Evolutionary conservation across 2,888 invertebrate genomes (phyloP), one percentile per base, ranked within the genome.

Genomic region (Alentia gelatinosa): DNA sequence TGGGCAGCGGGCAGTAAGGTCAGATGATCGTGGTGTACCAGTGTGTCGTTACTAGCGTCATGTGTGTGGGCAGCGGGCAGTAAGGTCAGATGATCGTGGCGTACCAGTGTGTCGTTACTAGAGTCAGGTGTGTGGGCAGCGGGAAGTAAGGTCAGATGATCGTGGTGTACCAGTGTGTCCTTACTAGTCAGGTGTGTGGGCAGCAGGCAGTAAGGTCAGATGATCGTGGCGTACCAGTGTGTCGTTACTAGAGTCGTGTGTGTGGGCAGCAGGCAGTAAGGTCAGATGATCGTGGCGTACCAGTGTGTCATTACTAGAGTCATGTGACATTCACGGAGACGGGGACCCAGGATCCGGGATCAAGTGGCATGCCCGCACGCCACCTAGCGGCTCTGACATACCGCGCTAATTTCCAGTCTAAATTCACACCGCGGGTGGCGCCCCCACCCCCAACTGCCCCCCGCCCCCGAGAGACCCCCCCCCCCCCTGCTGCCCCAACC

Each of bases 381-480:
- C 9, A 35, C 79, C 79, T n/a, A n/a, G 4, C 39, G 39, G 37
- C 15, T 12, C 79, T 79, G 86, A 50, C 86, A 47, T 86, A 86
- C 47, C 47, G 86, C 5, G 86, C 86, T 86, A 86, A 86, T 86
- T 86, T 86, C 86, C 26, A 86, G 86, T 86, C 86, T 86, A 86
- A 86, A 86, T 86, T 86, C 86, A 86, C n/a, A 42, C 86, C 42
- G 86, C 50, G 33, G 47, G 86, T 19, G 15, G 37, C 37, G 5
- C 26, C 30, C 30, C 30, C 19, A 15, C 33, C 74, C 74, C 12
- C 33, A 26, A 15, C 30, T 33, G 74, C 74, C 74, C 26, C 3
- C 30, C 74, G 3, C 9, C 37, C 37, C 86, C 30, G 47, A 30
- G 5, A 9, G 9, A 5, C 86, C 47, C 12, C 86, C 30, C 86